These are phyloP conservation scores for Agrochola lota DNA, from an alignment of 2,888 invertebrate genomes.

Conservation along the genomic window DNA sequence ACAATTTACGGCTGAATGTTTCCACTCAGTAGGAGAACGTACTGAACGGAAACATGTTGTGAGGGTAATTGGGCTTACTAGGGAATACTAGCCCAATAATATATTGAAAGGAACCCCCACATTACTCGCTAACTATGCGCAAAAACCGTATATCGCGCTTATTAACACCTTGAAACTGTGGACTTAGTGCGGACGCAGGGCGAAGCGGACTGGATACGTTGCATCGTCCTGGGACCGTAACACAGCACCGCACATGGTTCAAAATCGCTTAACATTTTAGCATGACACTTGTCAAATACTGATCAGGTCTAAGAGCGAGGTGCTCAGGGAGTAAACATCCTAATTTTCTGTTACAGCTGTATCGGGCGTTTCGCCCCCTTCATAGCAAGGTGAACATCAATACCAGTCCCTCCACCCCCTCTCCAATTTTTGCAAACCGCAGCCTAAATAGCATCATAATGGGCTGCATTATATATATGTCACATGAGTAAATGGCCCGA, in stretches of 20 bases:
- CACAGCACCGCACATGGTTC: not conserved
- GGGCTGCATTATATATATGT: not conserved
- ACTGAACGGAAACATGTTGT: not conserved
- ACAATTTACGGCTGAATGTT: slow-evolving; percentile 1
- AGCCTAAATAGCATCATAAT: not conserved
- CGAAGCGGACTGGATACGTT: not conserved
- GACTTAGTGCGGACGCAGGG: not conserved
- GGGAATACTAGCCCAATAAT: not conserved
- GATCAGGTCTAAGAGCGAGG: not conserved
- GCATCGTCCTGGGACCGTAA: not conserved
- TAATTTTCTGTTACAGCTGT: not conserved
- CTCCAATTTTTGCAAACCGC: no score
- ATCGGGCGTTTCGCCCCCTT: not conserved
- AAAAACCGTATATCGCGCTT: not conserved
- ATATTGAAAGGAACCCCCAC: not conserved
- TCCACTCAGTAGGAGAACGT: not conserved
- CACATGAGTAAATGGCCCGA: not conserved
- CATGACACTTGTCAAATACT: not conserved
- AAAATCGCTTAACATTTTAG: not conserved
- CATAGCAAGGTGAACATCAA: not conserved
- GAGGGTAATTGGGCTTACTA: not conserved
- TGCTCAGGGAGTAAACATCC: not conserved
- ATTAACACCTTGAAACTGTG: not conserved
- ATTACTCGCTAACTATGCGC: not conserved
- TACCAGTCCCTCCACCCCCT: not conserved